Evolutionary conservation across 2,113 vertebrate species (phyloP).

Genomic region (Cheirogaleus medius): DNA sequence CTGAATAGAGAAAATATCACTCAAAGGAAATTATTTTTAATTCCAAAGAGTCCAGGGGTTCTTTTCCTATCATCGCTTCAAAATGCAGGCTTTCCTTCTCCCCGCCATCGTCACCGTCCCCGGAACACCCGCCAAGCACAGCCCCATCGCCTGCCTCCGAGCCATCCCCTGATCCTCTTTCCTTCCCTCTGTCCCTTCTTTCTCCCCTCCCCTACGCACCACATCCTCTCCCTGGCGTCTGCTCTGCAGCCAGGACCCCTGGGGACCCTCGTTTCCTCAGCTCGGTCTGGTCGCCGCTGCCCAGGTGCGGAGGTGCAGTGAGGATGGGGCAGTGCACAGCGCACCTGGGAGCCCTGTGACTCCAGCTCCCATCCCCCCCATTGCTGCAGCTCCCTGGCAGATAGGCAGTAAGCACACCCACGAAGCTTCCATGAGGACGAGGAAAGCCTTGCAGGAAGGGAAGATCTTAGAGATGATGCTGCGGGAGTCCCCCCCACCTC

Average conservation of each 20-base stretch:
- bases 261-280: not conserved
- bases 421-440: not conserved
- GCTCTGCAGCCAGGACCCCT: not conserved
- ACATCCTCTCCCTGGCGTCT: accelerated
- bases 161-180: not conserved
- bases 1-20: not conserved
- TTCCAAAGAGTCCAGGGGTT: not conserved
- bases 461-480: not conserved
- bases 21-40: not conserved
- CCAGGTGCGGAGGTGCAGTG: no score
- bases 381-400: not conserved
- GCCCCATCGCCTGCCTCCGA: not conserved
- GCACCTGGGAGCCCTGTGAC: not conserved
- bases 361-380: not conserved
- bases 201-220: not conserved
- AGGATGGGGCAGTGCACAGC: not conserved
- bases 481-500: no score
- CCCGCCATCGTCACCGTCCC: no score
- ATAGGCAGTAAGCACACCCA: not conserved
- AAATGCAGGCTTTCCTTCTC: not conserved
- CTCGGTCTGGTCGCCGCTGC: accelerated
- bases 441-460: not conserved
- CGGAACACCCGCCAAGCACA: not conserved
- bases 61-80: not conserved
- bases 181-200: not conserved